Evolutionary conservation across 2,113 vertebrate species (phyloP), one percentile per base, ranked within the genome.

Genomic region (Malurus elegans): DNA sequence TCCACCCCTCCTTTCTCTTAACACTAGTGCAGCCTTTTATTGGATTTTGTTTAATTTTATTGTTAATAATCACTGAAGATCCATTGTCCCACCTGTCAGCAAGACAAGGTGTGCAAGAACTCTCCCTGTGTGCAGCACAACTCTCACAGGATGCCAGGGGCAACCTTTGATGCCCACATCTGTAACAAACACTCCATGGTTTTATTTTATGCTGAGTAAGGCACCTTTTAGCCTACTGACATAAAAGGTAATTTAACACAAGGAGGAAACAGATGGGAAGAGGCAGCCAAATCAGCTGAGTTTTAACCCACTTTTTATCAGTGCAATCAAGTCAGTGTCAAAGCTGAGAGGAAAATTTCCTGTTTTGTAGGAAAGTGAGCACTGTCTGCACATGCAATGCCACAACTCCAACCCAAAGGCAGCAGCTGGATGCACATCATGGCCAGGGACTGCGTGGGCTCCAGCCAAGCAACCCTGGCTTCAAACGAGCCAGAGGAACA

Each of bases 11-110:
- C 75, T 9, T 64, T 31, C 34, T 42, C 34, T 44, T 10, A 36
- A 12, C 10, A 42, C 23, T 2, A 8, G 3, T 0, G 6, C 14
- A 9, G 64, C 19, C 8, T 60, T 60, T 21, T 14, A 16, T 1
- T 15, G 69, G 26, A 19, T 66, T 71, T n/a, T 4, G 8, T 1
- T 15, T 64, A 23, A 23, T 62, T 71, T n/a, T 4, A 8, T 1
- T 54, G 51, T 8, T 31, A 6, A 6, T 57, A 44, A 29, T 20
- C 67, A 61, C 28, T 16, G 9, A 18, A 23, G 72, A 64, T 10
- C 29, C 51, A 3, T 5, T 25, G n/a, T 5, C 45, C 18, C 51
- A 45, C 24, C 75, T 58, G 29, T 8, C 2, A 4, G 72, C 38
- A 79, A 16, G 57, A 48, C 45, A 29, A 67, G 50, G 28, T 23